phyloP scores from a whole-genome alignment of 2,797 vertebrate genomes.

The Triplophysa bombifrons region DNA sequence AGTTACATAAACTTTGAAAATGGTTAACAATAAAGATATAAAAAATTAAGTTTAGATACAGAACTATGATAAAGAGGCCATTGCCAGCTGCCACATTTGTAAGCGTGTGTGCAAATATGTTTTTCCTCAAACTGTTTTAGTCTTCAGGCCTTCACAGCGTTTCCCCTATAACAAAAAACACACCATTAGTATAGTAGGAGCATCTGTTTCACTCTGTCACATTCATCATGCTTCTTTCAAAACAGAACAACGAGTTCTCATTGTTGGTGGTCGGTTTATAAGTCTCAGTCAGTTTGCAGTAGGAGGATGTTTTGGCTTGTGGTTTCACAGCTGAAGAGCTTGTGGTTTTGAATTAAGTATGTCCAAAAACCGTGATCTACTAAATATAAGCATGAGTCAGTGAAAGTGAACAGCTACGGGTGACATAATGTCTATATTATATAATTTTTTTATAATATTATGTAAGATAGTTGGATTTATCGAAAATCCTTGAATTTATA shows the following conservation, averaged over 20 bases:
- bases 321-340: conserved; percentile 24
- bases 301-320: conserved; percentile 31
- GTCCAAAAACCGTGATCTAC: neutral
- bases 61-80: neutral
- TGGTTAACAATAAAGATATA: neutral
- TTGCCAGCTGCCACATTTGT: conserved; percentile 3
- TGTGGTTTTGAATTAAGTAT: conserved; percentile 16
- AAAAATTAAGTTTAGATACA: no score
- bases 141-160: conserved; percentile 25
- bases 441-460: neutral
- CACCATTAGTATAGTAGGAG: neutral
- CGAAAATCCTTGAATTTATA: neutral
- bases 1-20: neutral
- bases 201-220: neutral
- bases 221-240: neutral
- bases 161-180: conserved; percentile 33
- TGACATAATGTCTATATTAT: no score
- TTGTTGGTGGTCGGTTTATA: neutral
- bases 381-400: conserved; percentile 11
- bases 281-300: neutral
- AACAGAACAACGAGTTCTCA: neutral
- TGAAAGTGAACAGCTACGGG: neutral
- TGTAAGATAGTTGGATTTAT: neutral
- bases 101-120: neutral
- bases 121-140: neutral